Evolutionary conservation across 2,797 vertebrate genomes (phyloP).

Genomic region (Halcyon chelicuti): DNA sequence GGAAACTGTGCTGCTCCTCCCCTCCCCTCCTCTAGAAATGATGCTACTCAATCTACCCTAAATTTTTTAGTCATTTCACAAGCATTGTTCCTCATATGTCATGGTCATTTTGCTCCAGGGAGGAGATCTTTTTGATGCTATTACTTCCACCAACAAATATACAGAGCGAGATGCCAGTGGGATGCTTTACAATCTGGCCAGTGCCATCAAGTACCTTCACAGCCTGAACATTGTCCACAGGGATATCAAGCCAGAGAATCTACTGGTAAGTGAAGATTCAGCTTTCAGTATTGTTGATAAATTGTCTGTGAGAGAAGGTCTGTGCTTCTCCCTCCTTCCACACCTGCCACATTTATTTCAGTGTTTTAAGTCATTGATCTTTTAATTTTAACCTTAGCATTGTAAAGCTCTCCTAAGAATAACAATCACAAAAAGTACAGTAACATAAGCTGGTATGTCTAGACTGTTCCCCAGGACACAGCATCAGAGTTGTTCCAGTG

Average conservation of each 20-base stretch:
- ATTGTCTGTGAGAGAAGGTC: not conserved
- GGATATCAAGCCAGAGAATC: conserved; percentile 97
- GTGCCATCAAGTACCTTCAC: conserved; percentile 97
- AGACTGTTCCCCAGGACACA: not conserved
- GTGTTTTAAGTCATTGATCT: not conserved
- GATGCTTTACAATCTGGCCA: conserved; percentile 96
- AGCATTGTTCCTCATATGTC: not conserved
- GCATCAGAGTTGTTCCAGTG: not conserved
- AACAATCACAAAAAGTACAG: not conserved
- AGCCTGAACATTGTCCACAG: conserved; percentile 95
- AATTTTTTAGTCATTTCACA: not conserved
- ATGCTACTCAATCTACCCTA: not conserved
- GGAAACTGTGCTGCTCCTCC: not conserved
- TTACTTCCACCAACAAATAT: conserved; percentile 96
- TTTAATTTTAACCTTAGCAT: not conserved
- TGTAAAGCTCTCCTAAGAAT: not conserved
- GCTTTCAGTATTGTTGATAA: not conserved
- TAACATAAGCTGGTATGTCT: not conserved
- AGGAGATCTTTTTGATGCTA: conserved; percentile 96
- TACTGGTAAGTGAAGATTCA: conserved; percentile 85
- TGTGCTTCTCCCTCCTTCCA: not conserved
- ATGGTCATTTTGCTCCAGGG: conserved; percentile 82
- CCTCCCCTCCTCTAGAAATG: not conserved
- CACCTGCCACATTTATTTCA: not conserved
- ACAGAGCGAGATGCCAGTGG: conserved; percentile 94